Base-by-base conservation (phyloP, 2,888 invertebrate genomes). In the Oligia latruncula region DNA sequence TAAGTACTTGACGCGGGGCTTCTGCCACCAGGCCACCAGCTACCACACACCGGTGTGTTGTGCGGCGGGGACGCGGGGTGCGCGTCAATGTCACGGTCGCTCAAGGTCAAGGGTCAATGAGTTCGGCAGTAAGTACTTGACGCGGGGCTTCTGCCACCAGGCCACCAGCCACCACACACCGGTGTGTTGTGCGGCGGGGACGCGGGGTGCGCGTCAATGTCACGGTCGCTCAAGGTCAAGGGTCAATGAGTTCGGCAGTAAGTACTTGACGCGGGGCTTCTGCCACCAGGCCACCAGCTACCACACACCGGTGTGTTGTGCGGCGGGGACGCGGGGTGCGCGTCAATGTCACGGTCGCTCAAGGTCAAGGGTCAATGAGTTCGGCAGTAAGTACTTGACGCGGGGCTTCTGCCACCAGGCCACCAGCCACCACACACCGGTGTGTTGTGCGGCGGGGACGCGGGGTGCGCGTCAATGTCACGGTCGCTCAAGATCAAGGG, bases 211-310 rank as follows among this genome's bases (percentile, higher is more conserved):
- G 77, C 60, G 68, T 46, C 74, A 81, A 55, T 35, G 82, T 77
- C 88, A 75, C 65, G 77, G 65, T 17, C 65, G 72, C 66, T 71
- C 73, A 81, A 84, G 74, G 71, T 74, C 64, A 80, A 62, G 73
- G 72, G 40, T 73, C 77, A 72, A 52, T 43, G 81, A 29, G 43
- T 60, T 46, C 66, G 67, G n/a, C 58, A 64, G 4, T 23, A 29
- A 46, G n/a, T 15, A 49, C 35, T 78, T 35, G 52, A n/a, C 29
- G 46, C 55, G 35, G 9, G 20, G 23, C 55, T 80, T 55, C 40
- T 65, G 60, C 23, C 58, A 58, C 23, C 23, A 23, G n/a, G n/a
- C n/a, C n/a, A n/a, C n/a, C n/a, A n/a, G n/a, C n/a, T n/a, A n/a
- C n/a, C n/a, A n/a, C 23, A 23, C 6, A 4, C 9, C 46, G 6